Base-by-base conservation (phyloP, 2,113 vertebrate genomes). In the Tamias sibiricus region DNA sequence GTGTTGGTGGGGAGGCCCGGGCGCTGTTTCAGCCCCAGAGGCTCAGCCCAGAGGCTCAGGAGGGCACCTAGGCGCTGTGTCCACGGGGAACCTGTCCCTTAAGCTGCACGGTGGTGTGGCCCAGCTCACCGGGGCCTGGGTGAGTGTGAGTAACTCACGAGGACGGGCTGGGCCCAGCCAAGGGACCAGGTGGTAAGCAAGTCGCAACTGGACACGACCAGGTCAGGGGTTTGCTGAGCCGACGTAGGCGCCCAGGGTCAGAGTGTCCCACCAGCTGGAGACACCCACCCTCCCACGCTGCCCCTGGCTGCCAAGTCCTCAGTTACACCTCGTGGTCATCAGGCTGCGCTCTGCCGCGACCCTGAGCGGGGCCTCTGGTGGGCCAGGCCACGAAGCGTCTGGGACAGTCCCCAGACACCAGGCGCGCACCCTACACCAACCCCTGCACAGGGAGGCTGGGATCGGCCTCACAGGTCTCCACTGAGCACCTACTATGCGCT, bases 331-430 rank as follows among this genome's bases (percentile, higher is more conserved):
- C 12, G 3, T 13, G n/a, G 37, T n/a, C 24, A 3, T 30, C 14
- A 22, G 35, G 30, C 5, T 24, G 7, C 52, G 13, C 4, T 17
- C 16, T 0, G 37, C 42, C 5, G 28, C 11, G 4, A 26, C 24
- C 37, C 64, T 1, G 44, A n/a, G 7, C 0, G 30, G 40, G 40
- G 16, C 59, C 47, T 17, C 84, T 9, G 20, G 37, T 42, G 17
- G 7, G 32, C 22, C 40, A 30, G 47, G 26, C 47, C 7, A 32
- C 22, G 30, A 30, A 37, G 26, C 47, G 4, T 2, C 8, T 11
- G 24, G 8, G 75, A 28, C 37, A 35, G 13, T 40, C 28, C 42
- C 69, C 24, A 26, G 57, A 30, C 72, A 47, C 14, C 24, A 26
- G 57, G 22, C 72, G 40, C 10, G 49, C 35, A 32, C 47, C 57